phyloP scores from a whole-genome alignment of 1,140 invertebrate species.

The Paraescarpia echinospica region DNA sequence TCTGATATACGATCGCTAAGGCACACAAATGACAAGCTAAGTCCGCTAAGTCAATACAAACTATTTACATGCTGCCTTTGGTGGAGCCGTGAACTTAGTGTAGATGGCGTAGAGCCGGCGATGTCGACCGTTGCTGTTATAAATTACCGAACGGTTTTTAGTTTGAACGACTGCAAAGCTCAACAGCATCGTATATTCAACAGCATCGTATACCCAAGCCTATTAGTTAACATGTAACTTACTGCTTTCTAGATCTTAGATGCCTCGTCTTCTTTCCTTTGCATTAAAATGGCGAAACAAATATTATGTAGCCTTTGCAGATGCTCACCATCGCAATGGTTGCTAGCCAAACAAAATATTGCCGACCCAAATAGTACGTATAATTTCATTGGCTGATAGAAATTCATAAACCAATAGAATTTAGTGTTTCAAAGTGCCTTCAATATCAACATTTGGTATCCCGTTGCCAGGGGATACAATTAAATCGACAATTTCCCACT shows the following conservation, averaged over 20 bases:
- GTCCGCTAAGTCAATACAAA: not conserved
- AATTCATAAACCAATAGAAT: not conserved
- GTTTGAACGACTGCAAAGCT: not conserved
- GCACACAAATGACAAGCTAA: not conserved
- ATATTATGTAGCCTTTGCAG: not conserved
- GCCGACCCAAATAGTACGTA: not conserved
- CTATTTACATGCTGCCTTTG: not conserved
- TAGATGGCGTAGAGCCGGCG: too few relatives aligned
- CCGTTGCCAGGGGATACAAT: not conserved
- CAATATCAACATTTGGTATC: not conserved
- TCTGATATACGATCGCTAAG: not conserved
- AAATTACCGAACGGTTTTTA: not conserved
- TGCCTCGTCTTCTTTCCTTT: not conserved
- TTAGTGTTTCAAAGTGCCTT: not conserved
- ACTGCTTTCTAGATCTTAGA: not conserved
- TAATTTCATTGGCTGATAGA: not conserved
- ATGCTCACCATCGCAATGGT: not conserved
- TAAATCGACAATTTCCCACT: not conserved
- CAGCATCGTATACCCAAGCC: not conserved
- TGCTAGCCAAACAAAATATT: conserved; percentile 6
- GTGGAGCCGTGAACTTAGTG: too few relatives aligned
- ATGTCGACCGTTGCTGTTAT: not conserved
- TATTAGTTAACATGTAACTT: not conserved
- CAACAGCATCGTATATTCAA: not conserved
- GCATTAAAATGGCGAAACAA: not conserved